A percentile compares a stretch with the other conserved stretches of the same genome.
phyloP scores from a whole-genome alignment of 1,140 invertebrate genomes.

The Latrodectus geometricus region DNA sequence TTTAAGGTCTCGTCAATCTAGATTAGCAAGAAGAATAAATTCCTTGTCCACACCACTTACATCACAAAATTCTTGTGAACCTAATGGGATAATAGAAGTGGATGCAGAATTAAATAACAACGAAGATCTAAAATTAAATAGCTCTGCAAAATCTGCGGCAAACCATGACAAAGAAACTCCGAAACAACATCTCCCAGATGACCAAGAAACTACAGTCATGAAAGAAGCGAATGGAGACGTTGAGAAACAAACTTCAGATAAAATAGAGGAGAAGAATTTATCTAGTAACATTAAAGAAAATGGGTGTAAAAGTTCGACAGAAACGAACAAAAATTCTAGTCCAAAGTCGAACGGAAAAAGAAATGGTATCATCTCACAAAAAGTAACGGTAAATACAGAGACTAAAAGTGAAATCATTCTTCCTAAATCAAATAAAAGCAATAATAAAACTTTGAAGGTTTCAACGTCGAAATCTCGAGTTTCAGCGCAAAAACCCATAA shows the following conservation, averaged over 20 bases:
- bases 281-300: background rate
- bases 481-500: background rate
- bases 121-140: background rate
- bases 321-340: background rate
- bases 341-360: constrained; percentile 3
- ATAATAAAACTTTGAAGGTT: background rate
- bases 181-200: background rate
- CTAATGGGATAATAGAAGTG: background rate
- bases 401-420: constrained; percentile 31
- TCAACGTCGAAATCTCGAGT: constrained; percentile 13
- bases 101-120: background rate
- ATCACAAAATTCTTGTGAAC: background rate
- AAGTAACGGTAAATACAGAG: constrained; percentile 53
- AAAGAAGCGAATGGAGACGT: background rate
- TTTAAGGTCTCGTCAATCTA: constrained; percentile 39
- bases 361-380: constrained; percentile 28
- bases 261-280: background rate
- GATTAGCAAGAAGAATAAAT: constrained; percentile 43
- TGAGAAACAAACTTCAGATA: background rate
- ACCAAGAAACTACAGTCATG: background rate
- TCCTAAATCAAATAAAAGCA: background rate
- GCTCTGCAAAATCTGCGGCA: background rate
- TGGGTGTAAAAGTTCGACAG: background rate
- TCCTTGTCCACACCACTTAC: constrained; percentile 28
- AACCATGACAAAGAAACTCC: background rate